A percentile compares a stretch with the other conserved stretches of the same genome.
These are phyloP conservation scores for Phylloscopus collybita DNA, from an alignment of 2,797 vertebrate species.

Conservation along the genomic window DNA sequence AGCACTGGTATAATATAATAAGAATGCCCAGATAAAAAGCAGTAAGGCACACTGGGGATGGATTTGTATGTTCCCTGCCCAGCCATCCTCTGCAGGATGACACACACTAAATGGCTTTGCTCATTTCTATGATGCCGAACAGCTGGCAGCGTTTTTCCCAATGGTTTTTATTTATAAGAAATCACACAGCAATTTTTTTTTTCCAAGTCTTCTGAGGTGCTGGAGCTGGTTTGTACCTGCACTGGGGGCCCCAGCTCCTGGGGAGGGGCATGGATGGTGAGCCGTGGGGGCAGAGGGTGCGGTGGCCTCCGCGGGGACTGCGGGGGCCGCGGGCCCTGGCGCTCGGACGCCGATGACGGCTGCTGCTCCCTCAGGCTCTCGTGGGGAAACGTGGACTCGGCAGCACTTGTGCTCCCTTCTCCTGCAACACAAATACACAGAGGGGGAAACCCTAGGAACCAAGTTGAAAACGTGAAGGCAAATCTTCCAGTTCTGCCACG, in stretches of 20 bases:
- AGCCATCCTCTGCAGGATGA: not conserved
- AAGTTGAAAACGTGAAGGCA: not conserved
- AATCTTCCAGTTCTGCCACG: not conserved
- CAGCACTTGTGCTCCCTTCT: conserved; percentile 77
- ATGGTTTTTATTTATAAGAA: not conserved
- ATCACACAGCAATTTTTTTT: not conserved
- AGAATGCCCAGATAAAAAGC: not conserved
- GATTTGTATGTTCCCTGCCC: not conserved
- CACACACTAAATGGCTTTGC: not conserved
- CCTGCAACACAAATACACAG: conserved; percentile 67
- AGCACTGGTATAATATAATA: not conserved
- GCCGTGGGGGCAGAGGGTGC: conserved; percentile 86
- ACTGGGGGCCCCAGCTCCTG: conserved; percentile 90
- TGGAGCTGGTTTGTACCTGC: conserved; percentile 76
- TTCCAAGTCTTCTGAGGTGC: not conserved
- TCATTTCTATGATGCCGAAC: not conserved
- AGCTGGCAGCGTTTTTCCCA: not conserved
- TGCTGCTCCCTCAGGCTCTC: conserved; percentile 86
- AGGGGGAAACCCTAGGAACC: not conserved
- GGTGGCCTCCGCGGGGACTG: conserved; percentile 89
- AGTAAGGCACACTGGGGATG: not conserved
- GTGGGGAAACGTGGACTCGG: conserved; percentile 84
- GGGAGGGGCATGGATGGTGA: conserved; percentile 87
- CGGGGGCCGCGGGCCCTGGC: conserved; percentile 83
- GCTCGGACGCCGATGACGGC: conserved; percentile 84